Base-by-base conservation (phyloP, 1,140 invertebrate genomes). In the Tribolium madens region DNA sequence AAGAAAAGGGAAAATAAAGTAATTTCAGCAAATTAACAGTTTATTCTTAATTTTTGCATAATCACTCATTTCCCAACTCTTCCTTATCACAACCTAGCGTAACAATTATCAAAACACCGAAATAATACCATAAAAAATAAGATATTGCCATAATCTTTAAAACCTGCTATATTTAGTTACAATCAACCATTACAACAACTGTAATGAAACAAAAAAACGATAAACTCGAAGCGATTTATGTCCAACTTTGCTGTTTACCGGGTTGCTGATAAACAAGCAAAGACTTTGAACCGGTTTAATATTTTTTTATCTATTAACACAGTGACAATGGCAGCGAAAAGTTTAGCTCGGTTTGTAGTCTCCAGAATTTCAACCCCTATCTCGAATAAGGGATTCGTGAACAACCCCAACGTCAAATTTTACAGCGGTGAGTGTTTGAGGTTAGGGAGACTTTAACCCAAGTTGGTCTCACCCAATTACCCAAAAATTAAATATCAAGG, bases 271-370 rank as follows among this genome's bases (percentile, higher is more conserved):
- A 64, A 31, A 33, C 12, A 42, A 9, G 17, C 14, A 57, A 64
- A 64, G 26, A 64, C 57, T 64, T 64, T 64, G 57, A 64, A 64
- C 57, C 57, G 57, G 57, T 64, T 64, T 64, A 64, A 33, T 26
- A 33, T 3, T 36, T 64, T 64, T 33, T 64, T 64, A 33, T 60
- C 57, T 33, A 64, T 12, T 64, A 14, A 7, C 3, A 7, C 3
- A 33, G 57, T 64, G 12, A 33, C 57, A 33, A 64, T 64, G 57
- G 57, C 57, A 14, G 57, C 57, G 57, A 64, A 14, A 64, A 64
- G 57, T 64, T 64, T 64, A 14, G 26, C 57, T 13, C 57, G 57
- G 7, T 64, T 64, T 64, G 26, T 64, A 4, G n/a, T 64, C 26
- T 64, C 57, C 21, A 64, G 14, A 33, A 33, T 64, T 12, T 18